Base-by-base conservation (phyloP, 1,140 invertebrate genomes). In the Drosophila jambulina region DNA sequence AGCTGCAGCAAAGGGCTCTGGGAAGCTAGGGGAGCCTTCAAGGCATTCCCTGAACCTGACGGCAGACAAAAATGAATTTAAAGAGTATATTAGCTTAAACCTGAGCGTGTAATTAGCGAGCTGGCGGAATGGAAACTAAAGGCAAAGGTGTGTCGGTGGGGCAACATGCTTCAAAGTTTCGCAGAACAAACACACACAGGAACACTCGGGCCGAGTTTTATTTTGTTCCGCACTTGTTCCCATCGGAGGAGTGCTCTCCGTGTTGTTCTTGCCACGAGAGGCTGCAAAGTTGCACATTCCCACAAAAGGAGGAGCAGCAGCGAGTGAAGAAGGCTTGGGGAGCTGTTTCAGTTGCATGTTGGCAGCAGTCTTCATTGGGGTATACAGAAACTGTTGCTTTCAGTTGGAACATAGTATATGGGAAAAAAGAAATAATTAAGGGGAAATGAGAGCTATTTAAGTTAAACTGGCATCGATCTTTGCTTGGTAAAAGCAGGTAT, bases 251-350 rank as follows among this genome's bases (percentile, higher is more conserved):
- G 68, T 21, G 67, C 69, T 59, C 34, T 72, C 27, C 23, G 45
- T 72, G 69, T 51, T 72, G 45, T 72, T 72, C 53, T 29, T 72
- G 69, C 68, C n/a, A 38, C 29, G 46, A 71, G 69, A 71, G 69
- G 67, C 68, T 51, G 53, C 43, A 59, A 71, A 59, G 69, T 72
- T 72, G 69, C 53, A 51, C 57, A 36, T 59, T 57, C 9, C 21
- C 68, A 72, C 12, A 42, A 38, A 27, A 49, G 27, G 34, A 49
- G 34, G 17, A 48, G 23, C 46, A 38, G 34, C 15, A 32, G 42
- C 21, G 29, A 32, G 63, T 48, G 15, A 23, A 69, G 51, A 48
- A 58, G n/a, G 65, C 65, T 59, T 51, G 43, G 43, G 36, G 43
- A 71, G 38, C 12, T 23, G 67, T 72, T 59, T 42, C 3, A 49